Evolutionary conservation across 2,113 vertebrate species (phyloP).

Genomic region (Pseudonaja textilis): DNA sequence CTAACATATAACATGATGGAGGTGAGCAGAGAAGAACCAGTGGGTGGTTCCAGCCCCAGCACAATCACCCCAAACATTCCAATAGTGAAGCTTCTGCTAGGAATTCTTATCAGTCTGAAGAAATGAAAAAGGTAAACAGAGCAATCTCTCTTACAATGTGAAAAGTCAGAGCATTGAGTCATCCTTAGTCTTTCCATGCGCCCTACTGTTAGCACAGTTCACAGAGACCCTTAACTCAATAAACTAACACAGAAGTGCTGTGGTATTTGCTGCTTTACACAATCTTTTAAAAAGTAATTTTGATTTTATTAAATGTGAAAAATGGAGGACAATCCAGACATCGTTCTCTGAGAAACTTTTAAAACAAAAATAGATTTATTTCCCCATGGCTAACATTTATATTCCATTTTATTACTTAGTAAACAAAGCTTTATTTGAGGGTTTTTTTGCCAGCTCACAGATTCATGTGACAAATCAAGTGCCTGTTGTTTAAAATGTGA

Average conservation of each 20-base stretch:
- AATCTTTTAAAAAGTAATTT: neutral
- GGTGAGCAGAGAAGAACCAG: neutral
- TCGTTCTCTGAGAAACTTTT: neutral
- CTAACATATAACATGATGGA: neutral
- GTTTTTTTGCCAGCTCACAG: neutral
- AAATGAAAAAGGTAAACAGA: neutral
- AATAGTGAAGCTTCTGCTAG: neutral
- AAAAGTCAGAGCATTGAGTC: neutral
- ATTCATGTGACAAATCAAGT: constrained; percentile 19
- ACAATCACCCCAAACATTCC: neutral
- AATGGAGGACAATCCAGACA: neutral
- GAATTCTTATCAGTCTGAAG: neutral
- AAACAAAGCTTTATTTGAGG: neutral
- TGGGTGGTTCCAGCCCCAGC: neutral
- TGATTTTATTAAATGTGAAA: neutral
- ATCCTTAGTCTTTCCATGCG: neutral
- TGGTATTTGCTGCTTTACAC: neutral
- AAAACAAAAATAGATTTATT: accelerated
- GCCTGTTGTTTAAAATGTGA: neutral
- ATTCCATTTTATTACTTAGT: neutral
- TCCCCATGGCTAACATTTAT: neutral
- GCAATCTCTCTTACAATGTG: neutral
- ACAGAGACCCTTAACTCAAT: neutral
- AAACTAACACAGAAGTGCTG: neutral
- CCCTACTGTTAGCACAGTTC: neutral